Conservation (phyloP, 2,797 vertebrate species). For the Synanceia verrucosa region DNA sequence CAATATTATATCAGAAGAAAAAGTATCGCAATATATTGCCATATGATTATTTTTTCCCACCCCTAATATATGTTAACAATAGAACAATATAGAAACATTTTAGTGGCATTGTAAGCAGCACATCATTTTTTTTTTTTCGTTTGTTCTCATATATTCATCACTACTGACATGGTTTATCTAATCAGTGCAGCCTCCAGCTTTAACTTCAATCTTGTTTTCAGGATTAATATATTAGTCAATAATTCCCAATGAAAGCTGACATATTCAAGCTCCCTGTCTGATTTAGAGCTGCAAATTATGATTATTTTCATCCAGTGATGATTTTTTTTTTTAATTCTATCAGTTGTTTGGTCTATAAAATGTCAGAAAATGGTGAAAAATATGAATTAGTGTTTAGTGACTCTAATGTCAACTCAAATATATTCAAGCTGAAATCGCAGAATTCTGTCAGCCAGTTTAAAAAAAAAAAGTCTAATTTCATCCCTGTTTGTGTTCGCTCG, state of each 20-base stretch:
- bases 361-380: too few relatives aligned
- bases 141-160: background rate
- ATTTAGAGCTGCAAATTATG: background rate
- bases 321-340: too few relatives aligned
- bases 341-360: too few relatives aligned
- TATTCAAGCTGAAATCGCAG: too few relatives aligned
- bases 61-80: too few relatives aligned
- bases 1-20: too few relatives aligned
- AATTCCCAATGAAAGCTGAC: background rate
- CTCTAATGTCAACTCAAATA: too few relatives aligned
- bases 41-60: too few relatives aligned
- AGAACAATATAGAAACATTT: background rate
- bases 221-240: background rate
- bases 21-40: too few relatives aligned
- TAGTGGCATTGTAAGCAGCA: background rate
- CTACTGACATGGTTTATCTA: background rate
- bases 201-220: background rate
- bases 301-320: too few relatives aligned
- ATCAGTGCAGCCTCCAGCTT: background rate
- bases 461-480: background rate
- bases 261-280: background rate
- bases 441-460: too few relatives aligned
- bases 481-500: background rate
- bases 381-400: too few relatives aligned
- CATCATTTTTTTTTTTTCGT: background rate